phyloP scores from a whole-genome alignment of 2,888 invertebrate genomes.

The Apodemia mormo region DNA sequence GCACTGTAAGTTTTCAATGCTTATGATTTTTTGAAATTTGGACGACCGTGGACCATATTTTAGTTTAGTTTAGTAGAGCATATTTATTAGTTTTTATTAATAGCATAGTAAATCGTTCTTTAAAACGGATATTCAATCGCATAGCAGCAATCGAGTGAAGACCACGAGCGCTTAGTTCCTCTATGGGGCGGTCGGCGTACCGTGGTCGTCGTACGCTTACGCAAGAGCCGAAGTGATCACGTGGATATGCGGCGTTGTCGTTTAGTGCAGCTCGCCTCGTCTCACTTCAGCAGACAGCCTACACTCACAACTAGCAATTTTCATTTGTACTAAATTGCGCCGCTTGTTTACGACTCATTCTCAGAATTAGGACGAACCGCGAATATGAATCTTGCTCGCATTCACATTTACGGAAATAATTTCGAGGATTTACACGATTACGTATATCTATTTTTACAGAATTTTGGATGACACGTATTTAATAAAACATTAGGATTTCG shows the following conservation, averaged over 20 bases:
- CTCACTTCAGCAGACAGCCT: slow-evolving; percentile 63
- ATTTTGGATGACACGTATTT: not conserved
- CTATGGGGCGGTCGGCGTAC: slow-evolving; percentile 46
- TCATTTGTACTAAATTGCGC: slow-evolving; percentile 75
- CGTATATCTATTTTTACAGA: not conserved
- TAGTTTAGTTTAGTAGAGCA: no score
- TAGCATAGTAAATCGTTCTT: not conserved
- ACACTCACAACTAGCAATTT: slow-evolving; percentile 67
- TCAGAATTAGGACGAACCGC: slow-evolving; percentile 62
- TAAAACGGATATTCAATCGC: slow-evolving; percentile 44
- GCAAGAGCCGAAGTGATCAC: slow-evolving; percentile 77
- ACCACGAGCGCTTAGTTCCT: slow-evolving; percentile 44
- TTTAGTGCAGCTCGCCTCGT: slow-evolving; percentile 54
- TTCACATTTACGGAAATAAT: slow-evolving; percentile 45
- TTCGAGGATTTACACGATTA: slow-evolving; percentile 4
- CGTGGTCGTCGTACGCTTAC: slow-evolving; percentile 74
- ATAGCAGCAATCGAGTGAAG: slow-evolving; percentile 46
- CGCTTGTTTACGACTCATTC: slow-evolving; percentile 69
- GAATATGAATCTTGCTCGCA: slow-evolving; percentile 45
- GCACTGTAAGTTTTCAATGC: no score
- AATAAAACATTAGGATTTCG: not conserved
- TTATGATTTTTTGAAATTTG: no score
- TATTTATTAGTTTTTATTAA: not conserved
- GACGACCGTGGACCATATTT: no score
- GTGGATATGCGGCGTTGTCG: slow-evolving; percentile 76